Evolutionary conservation across 2,113 vertebrate genomes (phyloP), one percentile per base, ranked within the genome.

Genomic region (Spilogale gracilis): DNA sequence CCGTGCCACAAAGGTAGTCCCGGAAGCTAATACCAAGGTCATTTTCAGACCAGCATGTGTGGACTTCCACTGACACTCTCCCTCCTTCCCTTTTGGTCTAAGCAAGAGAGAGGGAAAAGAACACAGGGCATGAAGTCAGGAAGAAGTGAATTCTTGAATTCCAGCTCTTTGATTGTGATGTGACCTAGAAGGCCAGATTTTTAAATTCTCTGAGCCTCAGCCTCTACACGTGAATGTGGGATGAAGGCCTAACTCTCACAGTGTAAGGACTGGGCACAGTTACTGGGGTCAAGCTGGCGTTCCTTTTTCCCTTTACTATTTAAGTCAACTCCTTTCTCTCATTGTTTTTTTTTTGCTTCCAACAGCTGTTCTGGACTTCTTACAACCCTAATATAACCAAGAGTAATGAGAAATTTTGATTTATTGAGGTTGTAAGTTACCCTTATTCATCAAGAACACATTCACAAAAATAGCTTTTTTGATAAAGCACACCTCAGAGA

Each of bases 361-460:
- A 90, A n/a, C 30, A 94, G 71, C 56, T 87, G 23, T 17, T 76
- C 52, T 94, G 56, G 45, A 58, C 45, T 93, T 85, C 56, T 91
- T 76, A 85, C 91, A 94, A 58, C 6, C 27, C 23, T 71, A 45
- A 73, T 21, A 56, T 74, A 92, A 94, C 52, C 45, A 80, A 67
- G 25, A 96, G 92, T 79, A 89, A 92, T 94, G 32, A 63, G 38
- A 88, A 87, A 43, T 16, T 79, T 85, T 91, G 56, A 48, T 61
- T 76, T 95, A 71, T 8, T 92, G 80, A 78, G 50, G 30, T 58
- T 71, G 43, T 50, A 56, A 82, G 30, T 93, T 93, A 93, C 10
- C 43, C 58, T 94, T 85, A 63, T 54, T 97, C 58, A 96, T 89
- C 69, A 96, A 84, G 48, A 96, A 91, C 23, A 94, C 50, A 89